A percentile compares a stretch with the other conserved stretches of the same genome.
phyloP scores from a whole-genome alignment of 2,113 vertebrate genomes.

The Amia ocellicauda region DNA sequence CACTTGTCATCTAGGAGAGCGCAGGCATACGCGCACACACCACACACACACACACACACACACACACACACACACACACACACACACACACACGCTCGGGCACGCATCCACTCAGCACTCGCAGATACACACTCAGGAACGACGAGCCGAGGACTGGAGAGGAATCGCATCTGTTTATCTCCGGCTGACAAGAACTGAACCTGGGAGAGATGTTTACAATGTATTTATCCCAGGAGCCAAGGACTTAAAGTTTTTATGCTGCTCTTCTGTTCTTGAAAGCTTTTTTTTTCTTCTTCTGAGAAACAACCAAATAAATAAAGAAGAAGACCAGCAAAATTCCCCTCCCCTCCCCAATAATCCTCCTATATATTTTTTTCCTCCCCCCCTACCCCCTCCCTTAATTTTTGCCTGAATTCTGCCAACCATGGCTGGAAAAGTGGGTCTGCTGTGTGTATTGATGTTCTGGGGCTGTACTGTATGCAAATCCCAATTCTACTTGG shows the following conservation, averaged over 20 bases:
- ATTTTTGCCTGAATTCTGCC: slow-evolving; percentile 43
- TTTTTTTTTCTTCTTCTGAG: slow-evolving; percentile 4
- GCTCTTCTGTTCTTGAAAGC: slow-evolving; percentile 24
- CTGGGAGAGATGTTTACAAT: slow-evolving; percentile 39
- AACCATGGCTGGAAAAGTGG: slow-evolving; percentile 61
- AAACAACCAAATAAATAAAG: slow-evolving; percentile 9
- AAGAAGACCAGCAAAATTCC: slow-evolving; percentile 5
- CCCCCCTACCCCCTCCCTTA: neutral
- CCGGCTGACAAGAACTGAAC: slow-evolving; percentile 35
- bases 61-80: slow-evolving; percentile 20
- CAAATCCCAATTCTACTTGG: slow-evolving; percentile 51
- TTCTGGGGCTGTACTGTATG: slow-evolving; percentile 55
- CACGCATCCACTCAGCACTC: slow-evolving; percentile 4
- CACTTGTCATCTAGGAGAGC: neutral
- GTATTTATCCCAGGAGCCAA: slow-evolving; percentile 35
- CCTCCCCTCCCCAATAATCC: neutral
- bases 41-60: no score
- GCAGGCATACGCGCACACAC: slow-evolving; percentile 17
- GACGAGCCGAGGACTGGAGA: slow-evolving; percentile 33
- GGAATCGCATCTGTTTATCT: slow-evolving; percentile 30
- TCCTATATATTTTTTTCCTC: neutral
- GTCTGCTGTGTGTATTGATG: slow-evolving; percentile 63
- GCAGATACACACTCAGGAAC: slow-evolving; percentile 8
- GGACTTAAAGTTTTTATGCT: slow-evolving; percentile 45
- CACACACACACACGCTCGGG: slow-evolving; percentile 10